A percentile compares a stretch with the other conserved stretches of the same genome.
phyloP scores from a whole-genome alignment of 2,888 invertebrate genomes.

The Brachynemurus nebulosus region DNA sequence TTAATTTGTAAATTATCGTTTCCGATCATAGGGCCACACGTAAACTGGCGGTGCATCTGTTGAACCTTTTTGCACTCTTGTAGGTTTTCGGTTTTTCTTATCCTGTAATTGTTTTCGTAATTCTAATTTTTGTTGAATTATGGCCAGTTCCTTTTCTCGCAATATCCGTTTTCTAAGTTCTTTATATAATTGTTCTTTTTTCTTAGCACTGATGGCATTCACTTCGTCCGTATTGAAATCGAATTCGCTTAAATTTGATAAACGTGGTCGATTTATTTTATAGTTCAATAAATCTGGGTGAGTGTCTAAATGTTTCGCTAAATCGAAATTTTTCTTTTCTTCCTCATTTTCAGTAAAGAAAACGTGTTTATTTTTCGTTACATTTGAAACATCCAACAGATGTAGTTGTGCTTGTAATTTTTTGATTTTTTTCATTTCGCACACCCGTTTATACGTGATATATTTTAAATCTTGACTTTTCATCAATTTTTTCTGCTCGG shows the following conservation, averaged over 20 bases:
- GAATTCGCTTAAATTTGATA: slow-evolving; percentile 42
- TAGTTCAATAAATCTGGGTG: slow-evolving; percentile 56
- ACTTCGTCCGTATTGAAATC: slow-evolving; percentile 32
- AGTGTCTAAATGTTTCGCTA: slow-evolving; percentile 58
- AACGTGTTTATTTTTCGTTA: slow-evolving; percentile 58
- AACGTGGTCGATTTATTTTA: slow-evolving; percentile 52
- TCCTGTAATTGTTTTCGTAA: slow-evolving; percentile 51
- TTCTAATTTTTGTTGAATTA: slow-evolving; percentile 69
- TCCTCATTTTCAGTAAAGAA: slow-evolving; percentile 52
- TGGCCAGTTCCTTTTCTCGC: slow-evolving; percentile 57
- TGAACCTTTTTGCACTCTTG: slow-evolving; percentile 34
- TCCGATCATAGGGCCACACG: neutral
- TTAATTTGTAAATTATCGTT: neutral
- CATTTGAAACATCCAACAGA: slow-evolving; percentile 58
- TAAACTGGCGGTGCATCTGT: neutral
- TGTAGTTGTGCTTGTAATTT: slow-evolving; percentile 66
- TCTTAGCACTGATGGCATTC: slow-evolving; percentile 38
- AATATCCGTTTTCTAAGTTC: slow-evolving; percentile 63
- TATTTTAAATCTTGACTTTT: slow-evolving; percentile 86
- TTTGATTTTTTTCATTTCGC: slow-evolving; percentile 66
- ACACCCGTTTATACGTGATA: slow-evolving; percentile 67
- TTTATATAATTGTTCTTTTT: slow-evolving; percentile 50
- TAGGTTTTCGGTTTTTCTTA: slow-evolving; percentile 45
- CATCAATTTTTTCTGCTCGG: slow-evolving; percentile 79
- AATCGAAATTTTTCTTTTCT: slow-evolving; percentile 47